Evolutionary conservation across 2,797 vertebrate genomes (phyloP), one percentile per base, ranked within the genome.

Genomic region (Phyllotis vaccarum): DNA sequence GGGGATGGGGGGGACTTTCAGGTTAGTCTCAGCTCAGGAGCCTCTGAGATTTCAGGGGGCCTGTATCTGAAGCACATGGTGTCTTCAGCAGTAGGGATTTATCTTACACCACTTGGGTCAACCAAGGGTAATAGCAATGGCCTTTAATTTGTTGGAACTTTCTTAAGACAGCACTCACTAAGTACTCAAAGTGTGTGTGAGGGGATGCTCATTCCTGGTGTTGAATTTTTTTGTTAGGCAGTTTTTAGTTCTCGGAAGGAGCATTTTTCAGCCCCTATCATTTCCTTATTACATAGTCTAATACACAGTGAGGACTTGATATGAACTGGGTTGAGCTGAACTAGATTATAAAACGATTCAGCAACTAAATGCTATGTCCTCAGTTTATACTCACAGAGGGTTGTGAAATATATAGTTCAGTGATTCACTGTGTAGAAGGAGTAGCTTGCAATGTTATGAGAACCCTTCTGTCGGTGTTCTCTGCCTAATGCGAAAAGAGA

Each of bases 381-480:
- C 24, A 68, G 34, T 81, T 93, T 86, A 31, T 80, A 82, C 31
- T 46, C 56, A 79, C 54, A 78, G 31, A 49, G 90, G 43, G 66
- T 54, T 82, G 24, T 52, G 27, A 95, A 83, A 92, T 17, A 52
- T 6, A 66, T 3, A 68, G 6, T 31, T 96, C 29, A 86, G 27
- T 92, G 43, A 80, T 37, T 79, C 80, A 40, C 80, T 79, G 74
- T 70, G 81, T 2, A 66, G 40, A 6, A 5, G 74, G 43, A 49
- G 54, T 56, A 34, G 81, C 60, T 34, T 40, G 70, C 60, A 56
- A 21, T 29, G 56, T 46, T 43, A 40, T 68, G 58, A 95, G 72
- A 70, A 80, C 89, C 37, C 60, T 31, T 93, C 76, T 92, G 86
- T 88, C 72, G 29, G 43, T 76, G 94, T 86, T 2, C 24, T 89